A percentile compares a stretch with the other conserved stretches of the same genome.
Conservation (phyloP, 2,113 vertebrate genomes). For the Agapornis roseicollis region DNA sequence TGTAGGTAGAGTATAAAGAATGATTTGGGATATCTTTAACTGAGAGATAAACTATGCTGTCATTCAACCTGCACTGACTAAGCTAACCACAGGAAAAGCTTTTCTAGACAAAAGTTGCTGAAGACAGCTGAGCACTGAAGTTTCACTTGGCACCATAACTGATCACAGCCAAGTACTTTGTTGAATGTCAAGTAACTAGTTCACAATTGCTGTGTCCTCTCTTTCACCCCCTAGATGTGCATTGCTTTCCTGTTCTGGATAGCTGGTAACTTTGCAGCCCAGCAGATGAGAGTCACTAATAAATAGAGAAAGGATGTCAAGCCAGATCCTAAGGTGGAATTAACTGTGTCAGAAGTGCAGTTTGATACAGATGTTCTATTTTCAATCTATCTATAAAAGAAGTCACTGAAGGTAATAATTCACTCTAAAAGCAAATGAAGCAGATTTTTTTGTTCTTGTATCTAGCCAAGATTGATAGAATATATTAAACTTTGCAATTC, state of each 20-base stretch:
- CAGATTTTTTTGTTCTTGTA: neutral
- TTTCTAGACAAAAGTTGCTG: neutral
- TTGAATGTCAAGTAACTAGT: neutral
- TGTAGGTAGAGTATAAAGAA: neutral
- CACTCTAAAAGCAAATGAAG: neutral
- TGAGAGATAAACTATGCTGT: neutral
- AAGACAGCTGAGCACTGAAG: neutral
- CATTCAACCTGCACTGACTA: neutral
- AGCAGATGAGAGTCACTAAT: neutral
- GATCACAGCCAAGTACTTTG: neutral
- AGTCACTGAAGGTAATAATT: neutral
- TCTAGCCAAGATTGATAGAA: neutral
- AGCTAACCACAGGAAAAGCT: neutral
- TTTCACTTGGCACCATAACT: rapidly evolving
- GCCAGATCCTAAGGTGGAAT: neutral
- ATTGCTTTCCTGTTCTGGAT: neutral
- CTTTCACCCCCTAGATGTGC: neutral
- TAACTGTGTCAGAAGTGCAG: neutral
- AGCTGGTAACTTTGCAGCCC: neutral
- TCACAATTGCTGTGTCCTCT: neutral
- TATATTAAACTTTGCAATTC: neutral
- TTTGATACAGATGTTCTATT: neutral
- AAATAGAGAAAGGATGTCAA: neutral
- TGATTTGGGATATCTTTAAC: neutral
- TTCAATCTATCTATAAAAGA: neutral